phyloP scores from a whole-genome alignment of 2,888 invertebrate species.

The Terebella lapidaria region DNA sequence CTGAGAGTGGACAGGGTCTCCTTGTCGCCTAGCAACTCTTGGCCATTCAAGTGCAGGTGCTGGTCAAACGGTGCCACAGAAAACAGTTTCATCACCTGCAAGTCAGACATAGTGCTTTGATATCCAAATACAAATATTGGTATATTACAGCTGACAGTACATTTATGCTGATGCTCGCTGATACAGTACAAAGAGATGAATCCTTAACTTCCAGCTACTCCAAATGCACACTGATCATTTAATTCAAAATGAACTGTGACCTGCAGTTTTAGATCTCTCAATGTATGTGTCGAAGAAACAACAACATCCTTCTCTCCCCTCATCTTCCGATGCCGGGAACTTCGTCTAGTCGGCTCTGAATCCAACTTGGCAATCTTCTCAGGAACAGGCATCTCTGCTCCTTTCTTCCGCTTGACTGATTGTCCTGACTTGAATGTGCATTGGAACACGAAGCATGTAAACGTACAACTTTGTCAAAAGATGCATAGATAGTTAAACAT shows the following conservation, averaged over 20 bases:
- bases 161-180: no score
- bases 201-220: no score
- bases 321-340: constrained; percentile 50
- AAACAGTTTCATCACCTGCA: constrained; percentile 52
- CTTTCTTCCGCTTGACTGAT: background rate
- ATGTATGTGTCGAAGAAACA: constrained; percentile 52
- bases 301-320: constrained; percentile 54
- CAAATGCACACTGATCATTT: no score
- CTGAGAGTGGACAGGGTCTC: constrained; percentile 39
- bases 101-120: background rate
- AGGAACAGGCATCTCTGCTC: background rate
- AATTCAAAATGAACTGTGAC: constrained; percentile 31
- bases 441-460: no score
- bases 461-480: no score
- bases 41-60: constrained; percentile 45
- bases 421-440: no score
- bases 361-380: background rate
- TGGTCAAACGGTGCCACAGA: constrained; percentile 55
- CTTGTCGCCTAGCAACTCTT: constrained; percentile 36
- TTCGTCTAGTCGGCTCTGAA: constrained; percentile 21
- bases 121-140: no score
- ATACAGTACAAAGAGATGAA: no score
- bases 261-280: constrained; percentile 54
- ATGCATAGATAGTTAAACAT: no score
- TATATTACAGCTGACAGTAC: no score